phyloP scores from a whole-genome alignment of 2,888 invertebrate species.

The Parnassius glacialis region DNA sequence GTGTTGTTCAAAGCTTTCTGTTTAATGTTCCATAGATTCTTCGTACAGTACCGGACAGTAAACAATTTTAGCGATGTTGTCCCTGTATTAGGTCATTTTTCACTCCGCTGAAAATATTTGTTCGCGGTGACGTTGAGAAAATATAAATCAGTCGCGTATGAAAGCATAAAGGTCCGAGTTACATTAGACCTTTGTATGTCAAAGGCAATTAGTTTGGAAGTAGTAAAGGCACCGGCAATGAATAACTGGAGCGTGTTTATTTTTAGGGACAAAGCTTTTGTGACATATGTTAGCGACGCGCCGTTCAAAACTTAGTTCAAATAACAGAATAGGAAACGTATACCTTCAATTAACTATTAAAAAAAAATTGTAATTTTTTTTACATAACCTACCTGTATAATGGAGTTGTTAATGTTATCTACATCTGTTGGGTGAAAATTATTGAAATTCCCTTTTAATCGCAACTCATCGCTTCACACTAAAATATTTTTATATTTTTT shows the following conservation, averaged over 20 bases:
- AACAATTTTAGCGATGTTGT: slow-evolving; percentile 31
- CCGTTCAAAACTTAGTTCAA: slow-evolving; percentile 8
- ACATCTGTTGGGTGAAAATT: too few relatives aligned
- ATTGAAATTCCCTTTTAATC: too few relatives aligned
- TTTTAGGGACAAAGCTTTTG: slow-evolving; percentile 18
- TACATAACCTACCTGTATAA: too few relatives aligned
- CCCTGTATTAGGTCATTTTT: slow-evolving; percentile 50
- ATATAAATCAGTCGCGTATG: slow-evolving; percentile 50
- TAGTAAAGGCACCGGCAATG: slow-evolving; percentile 11
- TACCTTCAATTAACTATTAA: not conserved
- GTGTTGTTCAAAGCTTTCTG: slow-evolving; percentile 6
- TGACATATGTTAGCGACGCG: slow-evolving; percentile 11
- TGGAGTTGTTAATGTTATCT: too few relatives aligned
- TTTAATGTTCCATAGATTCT: slow-evolving; percentile 11
- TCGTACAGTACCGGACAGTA: slow-evolving; percentile 14
- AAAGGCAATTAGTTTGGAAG: slow-evolving; percentile 23
- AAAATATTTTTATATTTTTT: too few relatives aligned
- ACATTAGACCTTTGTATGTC: slow-evolving; percentile 18
- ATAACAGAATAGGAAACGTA: slow-evolving; percentile 4
- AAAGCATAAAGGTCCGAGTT: slow-evolving; percentile 22
- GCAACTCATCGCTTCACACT: too few relatives aligned
- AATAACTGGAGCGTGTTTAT: slow-evolving; percentile 20
- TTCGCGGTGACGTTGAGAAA: slow-evolving; percentile 51
- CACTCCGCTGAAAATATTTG: slow-evolving; percentile 51
- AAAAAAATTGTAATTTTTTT: too few relatives aligned